Evolutionary conservation across 2,113 vertebrate species (phyloP).

Genomic region (Hyaena hyaena): DNA sequence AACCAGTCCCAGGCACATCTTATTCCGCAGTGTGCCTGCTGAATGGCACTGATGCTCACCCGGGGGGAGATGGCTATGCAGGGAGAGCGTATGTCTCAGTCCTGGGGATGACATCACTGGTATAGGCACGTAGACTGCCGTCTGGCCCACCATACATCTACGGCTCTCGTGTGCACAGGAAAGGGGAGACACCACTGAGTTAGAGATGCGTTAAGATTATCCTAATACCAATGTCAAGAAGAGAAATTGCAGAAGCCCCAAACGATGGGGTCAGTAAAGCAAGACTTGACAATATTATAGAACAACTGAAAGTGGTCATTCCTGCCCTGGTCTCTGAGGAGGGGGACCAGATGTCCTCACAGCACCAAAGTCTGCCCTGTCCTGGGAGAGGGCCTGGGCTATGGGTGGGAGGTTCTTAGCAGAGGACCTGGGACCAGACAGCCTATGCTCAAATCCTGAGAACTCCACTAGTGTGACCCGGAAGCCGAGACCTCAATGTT

Average conservation of each 20-base stretch:
- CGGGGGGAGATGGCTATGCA: not conserved
- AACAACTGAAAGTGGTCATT: not conserved
- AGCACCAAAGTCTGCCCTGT: no score
- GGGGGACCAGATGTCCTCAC: not conserved
- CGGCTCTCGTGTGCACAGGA: not conserved
- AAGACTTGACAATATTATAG: not conserved
- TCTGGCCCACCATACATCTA: not conserved
- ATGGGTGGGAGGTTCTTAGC: accelerated
- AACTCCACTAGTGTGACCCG: not conserved
- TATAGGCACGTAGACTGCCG: not conserved
- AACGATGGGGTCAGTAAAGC: not conserved
- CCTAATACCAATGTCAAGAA: not conserved
- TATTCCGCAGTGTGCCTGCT: not conserved
- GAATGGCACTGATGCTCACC: no score
- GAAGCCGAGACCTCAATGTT: not conserved
- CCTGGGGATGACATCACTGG: not conserved
- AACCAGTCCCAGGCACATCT: not conserved
- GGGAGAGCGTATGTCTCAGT: not conserved
- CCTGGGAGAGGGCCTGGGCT: not conserved
- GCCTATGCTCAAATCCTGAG: not conserved
- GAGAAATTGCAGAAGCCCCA: not conserved
- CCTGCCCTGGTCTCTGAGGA: not conserved
- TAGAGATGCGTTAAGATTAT: not conserved
- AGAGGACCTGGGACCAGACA: no score
- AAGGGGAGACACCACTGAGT: not conserved